phyloP scores from a whole-genome alignment of 2,888 invertebrate genomes.

The Agrotis exclamationis region DNA sequence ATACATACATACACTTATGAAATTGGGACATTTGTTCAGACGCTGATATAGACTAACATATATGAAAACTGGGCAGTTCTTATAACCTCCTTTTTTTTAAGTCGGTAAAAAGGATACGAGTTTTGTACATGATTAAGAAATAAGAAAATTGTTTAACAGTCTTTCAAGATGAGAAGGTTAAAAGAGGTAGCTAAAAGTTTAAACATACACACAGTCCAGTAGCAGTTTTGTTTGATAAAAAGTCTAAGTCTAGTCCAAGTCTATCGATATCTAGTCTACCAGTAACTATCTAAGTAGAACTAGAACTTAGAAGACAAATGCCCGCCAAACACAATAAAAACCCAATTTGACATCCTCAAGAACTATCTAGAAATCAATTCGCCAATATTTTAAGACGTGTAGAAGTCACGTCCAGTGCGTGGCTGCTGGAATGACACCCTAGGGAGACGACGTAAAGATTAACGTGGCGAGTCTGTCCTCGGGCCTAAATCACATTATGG shows the following conservation, averaged over 20 bases:
- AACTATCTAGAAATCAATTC: slow-evolving; percentile 73
- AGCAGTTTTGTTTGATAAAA: not conserved
- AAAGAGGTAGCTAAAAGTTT: too few species aligned
- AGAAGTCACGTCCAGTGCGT: slow-evolving; percentile 83
- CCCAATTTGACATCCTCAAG: slow-evolving; percentile 17
- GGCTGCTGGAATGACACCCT: slow-evolving; percentile 80
- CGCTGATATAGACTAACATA: too few species aligned
- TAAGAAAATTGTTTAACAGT: too few species aligned
- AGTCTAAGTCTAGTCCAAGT: too few species aligned
- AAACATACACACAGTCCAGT: not conserved
- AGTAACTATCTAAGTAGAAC: not conserved
- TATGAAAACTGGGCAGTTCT: too few species aligned
- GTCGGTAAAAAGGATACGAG: too few species aligned
- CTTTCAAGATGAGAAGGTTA: too few species aligned
- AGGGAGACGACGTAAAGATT: slow-evolving; percentile 84
- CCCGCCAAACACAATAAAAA: slow-evolving; percentile 19
- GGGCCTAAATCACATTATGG: slow-evolving; percentile 87
- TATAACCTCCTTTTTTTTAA: too few species aligned
- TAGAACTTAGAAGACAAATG: not conserved
- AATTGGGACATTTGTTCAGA: too few species aligned
- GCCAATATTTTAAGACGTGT: slow-evolving; percentile 71
- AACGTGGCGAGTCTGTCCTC: slow-evolving; percentile 86
- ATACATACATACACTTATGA: too few species aligned
- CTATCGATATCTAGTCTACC: too few species aligned
- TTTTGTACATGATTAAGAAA: too few species aligned